A percentile compares a stretch with the other conserved stretches of the same genome.
Evolutionary conservation across 35 echinoderm and acorn worm genomes (phyloP).

Genomic region (Ophiothrix spiculata): DNA sequence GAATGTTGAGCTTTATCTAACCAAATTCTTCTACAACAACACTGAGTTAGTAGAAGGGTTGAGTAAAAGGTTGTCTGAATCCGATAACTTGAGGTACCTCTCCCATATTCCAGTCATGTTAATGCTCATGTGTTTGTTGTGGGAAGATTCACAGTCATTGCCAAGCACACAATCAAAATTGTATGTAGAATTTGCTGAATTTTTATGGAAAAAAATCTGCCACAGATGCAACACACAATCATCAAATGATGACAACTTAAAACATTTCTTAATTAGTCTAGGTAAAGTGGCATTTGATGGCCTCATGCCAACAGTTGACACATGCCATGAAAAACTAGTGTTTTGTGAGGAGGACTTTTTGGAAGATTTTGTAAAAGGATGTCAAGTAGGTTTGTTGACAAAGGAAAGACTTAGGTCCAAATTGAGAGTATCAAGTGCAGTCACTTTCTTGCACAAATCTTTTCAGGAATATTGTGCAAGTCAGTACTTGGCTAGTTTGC

Average conservation of each 20-base stretch:
- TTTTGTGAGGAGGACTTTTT: background rate
- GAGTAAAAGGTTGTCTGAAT: background rate
- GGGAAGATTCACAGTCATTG: background rate
- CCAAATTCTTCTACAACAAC: background rate
- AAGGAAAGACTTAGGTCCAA: background rate
- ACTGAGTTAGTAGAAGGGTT: background rate
- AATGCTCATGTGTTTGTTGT: background rate
- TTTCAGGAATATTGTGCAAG: constrained; percentile 22
- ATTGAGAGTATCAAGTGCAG: background rate
- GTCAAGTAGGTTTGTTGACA: constrained; percentile 3
- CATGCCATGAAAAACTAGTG: constrained; percentile 6
- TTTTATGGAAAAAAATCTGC: background rate
- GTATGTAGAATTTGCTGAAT: background rate
- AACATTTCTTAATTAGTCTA: background rate
- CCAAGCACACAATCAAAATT: background rate
- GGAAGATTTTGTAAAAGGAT: background rate
- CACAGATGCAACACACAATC: background rate
- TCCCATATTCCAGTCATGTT: background rate
- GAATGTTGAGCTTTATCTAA: background rate
- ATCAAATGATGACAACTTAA: background rate
- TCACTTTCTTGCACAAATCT: background rate
- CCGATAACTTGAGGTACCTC: background rate
- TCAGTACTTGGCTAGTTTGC: constrained; percentile 17
- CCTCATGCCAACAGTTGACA: background rate
- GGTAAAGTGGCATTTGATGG: constrained; percentile 5